Conservation (phyloP, 1,140 invertebrate species). For the Pentalonia nigronervosa region DNA sequence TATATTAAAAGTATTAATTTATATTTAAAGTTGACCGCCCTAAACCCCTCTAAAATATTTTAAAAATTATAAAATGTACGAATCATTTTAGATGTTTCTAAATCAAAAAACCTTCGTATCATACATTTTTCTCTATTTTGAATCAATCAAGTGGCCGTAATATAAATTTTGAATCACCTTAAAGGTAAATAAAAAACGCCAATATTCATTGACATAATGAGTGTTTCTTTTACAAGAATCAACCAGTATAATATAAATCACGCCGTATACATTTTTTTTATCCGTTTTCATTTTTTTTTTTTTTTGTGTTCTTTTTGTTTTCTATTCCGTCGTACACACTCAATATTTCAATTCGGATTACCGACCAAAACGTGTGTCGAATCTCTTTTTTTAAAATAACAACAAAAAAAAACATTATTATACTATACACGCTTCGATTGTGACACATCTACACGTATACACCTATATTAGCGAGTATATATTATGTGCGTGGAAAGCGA, state of each 20-base stretch:
- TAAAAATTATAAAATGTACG: too few relatives aligned
- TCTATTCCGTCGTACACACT: background rate
- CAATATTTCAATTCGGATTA: conserved; percentile 32
- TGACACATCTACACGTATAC: background rate
- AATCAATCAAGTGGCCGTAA: too few relatives aligned
- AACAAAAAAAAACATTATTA: conserved; percentile 5
- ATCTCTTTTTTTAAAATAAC: conserved; percentile 7
- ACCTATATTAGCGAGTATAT: background rate
- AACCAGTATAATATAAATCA: background rate
- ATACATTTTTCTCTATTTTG: too few relatives aligned
- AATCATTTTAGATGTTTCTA: too few relatives aligned
- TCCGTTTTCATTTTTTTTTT: background rate
- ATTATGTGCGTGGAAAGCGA: background rate
- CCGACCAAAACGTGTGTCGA: background rate
- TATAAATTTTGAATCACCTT: too few relatives aligned
- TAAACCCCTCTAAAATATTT: too few relatives aligned
- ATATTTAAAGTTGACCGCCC: too few relatives aligned
- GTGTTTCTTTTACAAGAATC: background rate
- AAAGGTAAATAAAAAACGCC: too few relatives aligned
- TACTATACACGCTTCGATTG: background rate
- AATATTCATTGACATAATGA: background rate
- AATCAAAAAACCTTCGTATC: too few relatives aligned
- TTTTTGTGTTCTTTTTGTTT: background rate
- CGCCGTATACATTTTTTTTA: background rate
- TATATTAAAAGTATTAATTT: too few relatives aligned